Percentiles rank a stretch among this genome's conserved stretches.
These are phyloP conservation scores for Zaprionus kolodkinae DNA, from an alignment of 1,140 invertebrate species.

Conservation along the genomic window DNA sequence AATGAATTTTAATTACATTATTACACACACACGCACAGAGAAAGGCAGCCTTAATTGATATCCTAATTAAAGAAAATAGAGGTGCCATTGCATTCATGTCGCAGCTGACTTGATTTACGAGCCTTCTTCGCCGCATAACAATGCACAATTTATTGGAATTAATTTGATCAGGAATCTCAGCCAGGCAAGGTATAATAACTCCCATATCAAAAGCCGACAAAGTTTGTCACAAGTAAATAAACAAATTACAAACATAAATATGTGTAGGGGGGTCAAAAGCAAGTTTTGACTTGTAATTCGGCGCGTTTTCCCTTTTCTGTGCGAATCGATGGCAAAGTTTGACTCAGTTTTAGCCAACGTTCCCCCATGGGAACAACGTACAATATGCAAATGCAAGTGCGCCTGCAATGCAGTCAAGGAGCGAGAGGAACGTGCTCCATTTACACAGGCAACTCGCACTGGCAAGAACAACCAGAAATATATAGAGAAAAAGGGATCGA, in stretches of 20 bases:
- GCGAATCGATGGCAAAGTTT: constrained; percentile 60
- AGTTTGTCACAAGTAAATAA: constrained; percentile 98
- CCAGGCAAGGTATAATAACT: neutral
- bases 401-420: constrained; percentile 75
- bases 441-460: constrained; percentile 21
- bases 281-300: constrained; percentile 61
- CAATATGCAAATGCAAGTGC: constrained; percentile 80
- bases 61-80: constrained; percentile 73
- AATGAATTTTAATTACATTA: constrained; percentile 74
- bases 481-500: constrained; percentile 28
- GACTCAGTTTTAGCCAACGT: constrained; percentile 26
- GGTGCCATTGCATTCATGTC: constrained; percentile 11
- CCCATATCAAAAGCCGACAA: constrained; percentile 73
- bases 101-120: constrained; percentile 33
- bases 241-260: constrained; percentile 39
- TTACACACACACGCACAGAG: constrained; percentile 35
- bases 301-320: constrained; percentile 46
- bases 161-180: neutral
- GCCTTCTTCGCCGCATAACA: neutral
- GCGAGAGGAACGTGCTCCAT: constrained; percentile 53
- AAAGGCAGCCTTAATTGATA: constrained; percentile 58
- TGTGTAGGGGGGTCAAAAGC: neutral
- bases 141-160: neutral
- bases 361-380: constrained; percentile 9
- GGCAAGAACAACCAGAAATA: constrained; percentile 6